Percentiles rank a stretch among this genome's conserved stretches.
phyloP scores from a whole-genome alignment of 1,140 invertebrate species.

The Penaeus vannamei region DNA sequence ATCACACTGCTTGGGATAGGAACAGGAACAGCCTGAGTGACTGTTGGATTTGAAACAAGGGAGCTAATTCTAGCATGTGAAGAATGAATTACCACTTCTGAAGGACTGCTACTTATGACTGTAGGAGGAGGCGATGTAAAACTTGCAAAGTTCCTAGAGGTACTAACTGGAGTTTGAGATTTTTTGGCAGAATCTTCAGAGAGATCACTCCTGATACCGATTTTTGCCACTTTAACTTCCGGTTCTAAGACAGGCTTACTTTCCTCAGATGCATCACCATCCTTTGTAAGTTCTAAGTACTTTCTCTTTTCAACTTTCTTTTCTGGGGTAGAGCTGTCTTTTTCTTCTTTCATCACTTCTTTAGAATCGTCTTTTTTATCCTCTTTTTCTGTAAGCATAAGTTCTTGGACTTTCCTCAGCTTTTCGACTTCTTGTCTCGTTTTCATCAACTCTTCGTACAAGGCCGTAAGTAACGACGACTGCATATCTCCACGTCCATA shows the following conservation, averaged over 20 bases:
- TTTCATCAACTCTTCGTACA: conserved; percentile 54
- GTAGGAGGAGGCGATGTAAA: not conserved
- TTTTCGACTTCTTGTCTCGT: conserved; percentile 59
- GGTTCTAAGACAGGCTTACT: not conserved
- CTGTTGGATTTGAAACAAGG: too few species aligned
- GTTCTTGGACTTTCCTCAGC: conserved; percentile 52
- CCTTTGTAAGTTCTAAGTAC: not conserved
- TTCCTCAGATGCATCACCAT: conserved; percentile 10
- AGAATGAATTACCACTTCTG: too few species aligned
- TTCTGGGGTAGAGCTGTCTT: not conserved
- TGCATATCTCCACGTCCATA: conserved; percentile 43
- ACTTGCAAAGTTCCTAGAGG: not conserved
- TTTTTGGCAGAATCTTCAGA: not conserved
- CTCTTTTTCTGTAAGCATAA: conserved; percentile 55
- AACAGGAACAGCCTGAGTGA: too few species aligned
- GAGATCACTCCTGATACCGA: conserved; percentile 55
- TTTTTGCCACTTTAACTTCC: conserved; percentile 48
- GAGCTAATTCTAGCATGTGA: too few species aligned
- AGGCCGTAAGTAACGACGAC: conserved; percentile 28
- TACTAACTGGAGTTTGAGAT: not conserved
- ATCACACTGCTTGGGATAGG: too few species aligned
- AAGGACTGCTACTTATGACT: too few species aligned
- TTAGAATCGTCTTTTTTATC: conserved; percentile 40
- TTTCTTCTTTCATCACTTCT: not conserved
- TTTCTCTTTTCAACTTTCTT: conserved; percentile 46